Conservation (phyloP, 2,888 invertebrate species). For the Galerucella pusilla region DNA sequence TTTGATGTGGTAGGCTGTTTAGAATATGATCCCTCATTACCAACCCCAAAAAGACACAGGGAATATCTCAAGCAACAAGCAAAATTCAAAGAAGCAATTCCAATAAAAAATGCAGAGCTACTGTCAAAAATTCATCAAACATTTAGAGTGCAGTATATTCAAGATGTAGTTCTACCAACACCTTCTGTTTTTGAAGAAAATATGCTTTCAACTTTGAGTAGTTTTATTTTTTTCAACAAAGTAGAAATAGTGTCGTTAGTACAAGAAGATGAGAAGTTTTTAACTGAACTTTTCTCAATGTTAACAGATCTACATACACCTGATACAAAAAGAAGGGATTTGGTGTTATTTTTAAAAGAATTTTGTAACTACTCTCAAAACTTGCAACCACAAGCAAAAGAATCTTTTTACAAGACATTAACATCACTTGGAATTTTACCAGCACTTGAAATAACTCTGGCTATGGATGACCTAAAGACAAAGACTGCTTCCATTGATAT, state of each 20-base stretch:
- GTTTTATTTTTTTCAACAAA: constrained; percentile 99
- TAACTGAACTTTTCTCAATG: constrained; percentile 93
- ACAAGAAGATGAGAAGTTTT: constrained; percentile 97
- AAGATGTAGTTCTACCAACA: constrained; percentile 98
- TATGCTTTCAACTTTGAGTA: constrained; percentile 95
- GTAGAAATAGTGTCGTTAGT: constrained; percentile 98
- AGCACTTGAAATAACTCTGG: constrained; percentile 89
- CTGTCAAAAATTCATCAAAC: constrained; percentile 99
- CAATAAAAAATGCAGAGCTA: constrained; percentile 94
- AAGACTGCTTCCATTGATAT: constrained; percentile 98
- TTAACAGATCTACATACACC: constrained; percentile 90
- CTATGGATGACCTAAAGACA: constrained; percentile 92
- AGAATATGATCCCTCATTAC: constrained; percentile 94
- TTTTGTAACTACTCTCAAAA: constrained; percentile 99
- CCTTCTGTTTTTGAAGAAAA: constrained; percentile 99
- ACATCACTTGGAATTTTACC: constrained; percentile 89
- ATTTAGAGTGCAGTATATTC: constrained; percentile 99
- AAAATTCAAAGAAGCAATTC: constrained; percentile 92
- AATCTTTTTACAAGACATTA: constrained; percentile 96
- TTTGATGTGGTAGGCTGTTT: constrained; percentile 98
- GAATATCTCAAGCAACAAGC: constrained; percentile 95
- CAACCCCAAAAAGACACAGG: constrained; percentile 91
- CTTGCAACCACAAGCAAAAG: constrained; percentile 96
- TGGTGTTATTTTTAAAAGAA: constrained; percentile 97
- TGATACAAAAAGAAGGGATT: constrained; percentile 87